Base-by-base conservation (phyloP, 2,113 vertebrate genomes). In the Plecotus auritus region DNA sequence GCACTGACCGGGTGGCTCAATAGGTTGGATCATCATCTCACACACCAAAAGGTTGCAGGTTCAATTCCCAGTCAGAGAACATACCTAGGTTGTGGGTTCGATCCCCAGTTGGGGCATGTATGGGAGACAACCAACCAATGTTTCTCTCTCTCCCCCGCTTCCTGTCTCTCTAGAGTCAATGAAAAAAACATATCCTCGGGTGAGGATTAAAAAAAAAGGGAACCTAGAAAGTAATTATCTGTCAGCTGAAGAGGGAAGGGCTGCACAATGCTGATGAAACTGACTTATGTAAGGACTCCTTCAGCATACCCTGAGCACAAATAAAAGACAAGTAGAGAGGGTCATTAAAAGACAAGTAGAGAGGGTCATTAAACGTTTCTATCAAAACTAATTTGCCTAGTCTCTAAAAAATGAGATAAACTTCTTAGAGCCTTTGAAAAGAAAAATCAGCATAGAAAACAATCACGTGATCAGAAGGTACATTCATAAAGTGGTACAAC, bases 351-450 rank as follows among this genome's bases (percentile, higher is more conserved):
- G 59, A 61, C 26, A 11, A 28, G 23, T 28, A 61, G 56, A 61
- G 9, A n/a, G 32, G 4, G 1, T 9, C 51, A 28, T 1, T 7
- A 5, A 17, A n/a, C 2, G 9, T 9, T 28, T 7, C 87, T 18
- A 3, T 12, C 28, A 70, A 18, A 42, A 74, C 56, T 37, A 32
- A 42, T 14, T 0, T n/a, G 45, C 9, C 35, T 35, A 1, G 54
- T 16, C 37, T 85, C 28, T 91, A 17, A 74, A 56, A 69, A 49
- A 37, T 30, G n/a, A 73, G 14, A 59, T n/a, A 30, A 77, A 72
- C 42, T 5, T 56, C 32, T 66, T 26, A 69, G 14, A 14, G 13
- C 47, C 26, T 51, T 16, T 22, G 18, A 28, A 30, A n/a, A 28
- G 69, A 80, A 69, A 80, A 45, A 45, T 28, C 59, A 81, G 81